These are phyloP conservation scores for Lycia hirtaria DNA, from an alignment of 2,888 invertebrate species.

Conservation along the genomic window DNA sequence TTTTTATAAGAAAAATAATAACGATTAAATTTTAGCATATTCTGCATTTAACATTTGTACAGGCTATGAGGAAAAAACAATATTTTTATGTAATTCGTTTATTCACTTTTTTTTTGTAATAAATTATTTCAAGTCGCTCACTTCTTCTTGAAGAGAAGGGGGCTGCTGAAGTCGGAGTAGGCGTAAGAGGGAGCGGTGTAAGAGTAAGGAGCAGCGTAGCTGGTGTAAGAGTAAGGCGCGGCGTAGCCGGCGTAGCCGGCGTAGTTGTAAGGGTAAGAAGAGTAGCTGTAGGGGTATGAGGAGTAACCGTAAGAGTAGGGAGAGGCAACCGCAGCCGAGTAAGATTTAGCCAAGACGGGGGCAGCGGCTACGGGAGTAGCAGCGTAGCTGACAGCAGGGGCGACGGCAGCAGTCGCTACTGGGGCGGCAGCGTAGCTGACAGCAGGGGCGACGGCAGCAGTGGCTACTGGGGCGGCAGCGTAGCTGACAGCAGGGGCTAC, in stretches of 20 bases:
- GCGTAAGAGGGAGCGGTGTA: conserved; percentile 4
- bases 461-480: conserved; percentile 6
- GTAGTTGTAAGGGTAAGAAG: too few relatives aligned
- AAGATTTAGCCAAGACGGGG: conserved; percentile 4
- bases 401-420: conserved; percentile 7
- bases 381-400: too few relatives aligned
- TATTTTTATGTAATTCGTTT: too few relatives aligned
- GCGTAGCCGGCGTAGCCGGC: not conserved
- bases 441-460: not conserved
- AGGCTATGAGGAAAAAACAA: too few relatives aligned
- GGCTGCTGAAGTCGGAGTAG: conserved; percentile 14
- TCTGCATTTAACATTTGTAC: too few relatives aligned
- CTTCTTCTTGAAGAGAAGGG: conserved; percentile 39
- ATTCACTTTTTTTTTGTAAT: conserved; percentile 17
- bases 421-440: not conserved
- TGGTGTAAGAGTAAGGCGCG: not conserved
- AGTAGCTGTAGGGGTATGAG: conserved; percentile 1
- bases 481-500: too few relatives aligned
- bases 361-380: not conserved
- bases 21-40: too few relatives aligned
- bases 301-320: conserved; percentile 4
- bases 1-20: too few relatives aligned
- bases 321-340: not conserved
- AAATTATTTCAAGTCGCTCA: conserved; percentile 27
- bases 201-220: not conserved